Evolutionary conservation across 2,113 vertebrate species (phyloP).

Genomic region (Neolamprologus modestus): DNA sequence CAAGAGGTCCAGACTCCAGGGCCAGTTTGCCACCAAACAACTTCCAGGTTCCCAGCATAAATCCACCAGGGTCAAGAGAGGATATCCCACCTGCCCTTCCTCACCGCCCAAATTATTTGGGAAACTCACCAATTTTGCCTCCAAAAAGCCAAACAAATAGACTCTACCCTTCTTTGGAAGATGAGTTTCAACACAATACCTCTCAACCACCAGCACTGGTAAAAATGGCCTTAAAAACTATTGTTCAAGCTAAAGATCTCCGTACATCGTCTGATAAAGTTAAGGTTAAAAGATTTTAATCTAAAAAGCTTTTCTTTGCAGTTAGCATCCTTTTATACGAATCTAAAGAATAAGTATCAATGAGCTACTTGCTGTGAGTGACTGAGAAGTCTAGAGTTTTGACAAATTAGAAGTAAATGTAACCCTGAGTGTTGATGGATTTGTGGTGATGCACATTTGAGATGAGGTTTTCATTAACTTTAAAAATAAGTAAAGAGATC

Average conservation of each 20-base stretch:
- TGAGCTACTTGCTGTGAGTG: not conserved
- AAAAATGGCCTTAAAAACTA: not conserved
- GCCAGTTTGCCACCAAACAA: not conserved
- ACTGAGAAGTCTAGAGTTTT: not conserved
- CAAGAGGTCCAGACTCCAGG: not conserved
- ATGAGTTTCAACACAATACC: not conserved
- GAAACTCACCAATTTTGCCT: not conserved
- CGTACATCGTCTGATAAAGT: not conserved
- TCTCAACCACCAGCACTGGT: not conserved
- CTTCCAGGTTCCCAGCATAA: not conserved
- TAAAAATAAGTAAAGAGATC: not conserved
- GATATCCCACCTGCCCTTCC: constrained; percentile 29
- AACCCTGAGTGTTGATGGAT: not conserved
- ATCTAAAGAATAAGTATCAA: not conserved
- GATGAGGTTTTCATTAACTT: not conserved
- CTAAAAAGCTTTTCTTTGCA: not conserved
- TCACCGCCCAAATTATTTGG: not conserved
- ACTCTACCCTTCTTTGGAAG: constrained; percentile 55
- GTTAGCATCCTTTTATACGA: not conserved
- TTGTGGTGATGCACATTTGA: not conserved
- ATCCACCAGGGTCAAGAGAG: not conserved
- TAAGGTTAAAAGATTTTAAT: not conserved
- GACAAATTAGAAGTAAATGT: not conserved
- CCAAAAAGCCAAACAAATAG: not conserved
- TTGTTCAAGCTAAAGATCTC: not conserved